Evolutionary conservation across 2,888 invertebrate genomes (phyloP).

Genomic region (Xiphydria camelus): DNA sequence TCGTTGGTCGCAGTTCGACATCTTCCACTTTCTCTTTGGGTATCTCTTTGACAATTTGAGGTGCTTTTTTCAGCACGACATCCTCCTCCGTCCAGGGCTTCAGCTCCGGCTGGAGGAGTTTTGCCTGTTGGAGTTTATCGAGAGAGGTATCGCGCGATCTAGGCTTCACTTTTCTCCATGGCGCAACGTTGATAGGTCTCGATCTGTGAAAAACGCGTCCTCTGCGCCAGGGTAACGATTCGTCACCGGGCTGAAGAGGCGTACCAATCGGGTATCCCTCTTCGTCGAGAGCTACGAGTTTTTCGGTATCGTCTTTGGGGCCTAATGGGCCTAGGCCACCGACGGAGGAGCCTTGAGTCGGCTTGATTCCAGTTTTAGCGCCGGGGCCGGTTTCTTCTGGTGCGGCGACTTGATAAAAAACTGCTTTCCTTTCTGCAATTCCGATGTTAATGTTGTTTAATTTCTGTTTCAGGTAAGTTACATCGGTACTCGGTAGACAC

Average conservation of each 20-base stretch:
- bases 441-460: constrained; percentile 6
- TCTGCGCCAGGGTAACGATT: constrained; percentile 62
- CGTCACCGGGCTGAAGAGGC: constrained; percentile 56
- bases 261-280: constrained; percentile 59
- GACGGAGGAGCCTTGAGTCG: constrained; percentile 32
- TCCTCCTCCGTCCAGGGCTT: constrained; percentile 55
- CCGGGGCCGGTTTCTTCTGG: constrained; percentile 55
- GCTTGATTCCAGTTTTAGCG: constrained; percentile 37
- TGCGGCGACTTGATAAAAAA: constrained; percentile 57
- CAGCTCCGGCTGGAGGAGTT: constrained; percentile 26
- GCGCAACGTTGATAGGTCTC: constrained; percentile 31
- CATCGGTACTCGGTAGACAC: too few species aligned
- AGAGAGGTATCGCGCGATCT: constrained; percentile 40
- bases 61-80: constrained; percentile 50
- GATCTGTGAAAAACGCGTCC: constrained; percentile 41
- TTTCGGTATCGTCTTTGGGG: constrained; percentile 33
- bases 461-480: too few species aligned
- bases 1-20: constrained; percentile 60
- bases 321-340: constrained; percentile 30
- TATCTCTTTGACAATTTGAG: constrained; percentile 36
- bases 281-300: constrained; percentile 46
- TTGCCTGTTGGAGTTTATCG: constrained; percentile 36
- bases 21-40: constrained; percentile 43
- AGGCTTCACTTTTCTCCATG: constrained; percentile 45
- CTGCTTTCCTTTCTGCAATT: constrained; percentile 61